Evolutionary conservation across 1,140 invertebrate genomes (phyloP).

Genomic region (Diachasmimorpha longicaudata): DNA sequence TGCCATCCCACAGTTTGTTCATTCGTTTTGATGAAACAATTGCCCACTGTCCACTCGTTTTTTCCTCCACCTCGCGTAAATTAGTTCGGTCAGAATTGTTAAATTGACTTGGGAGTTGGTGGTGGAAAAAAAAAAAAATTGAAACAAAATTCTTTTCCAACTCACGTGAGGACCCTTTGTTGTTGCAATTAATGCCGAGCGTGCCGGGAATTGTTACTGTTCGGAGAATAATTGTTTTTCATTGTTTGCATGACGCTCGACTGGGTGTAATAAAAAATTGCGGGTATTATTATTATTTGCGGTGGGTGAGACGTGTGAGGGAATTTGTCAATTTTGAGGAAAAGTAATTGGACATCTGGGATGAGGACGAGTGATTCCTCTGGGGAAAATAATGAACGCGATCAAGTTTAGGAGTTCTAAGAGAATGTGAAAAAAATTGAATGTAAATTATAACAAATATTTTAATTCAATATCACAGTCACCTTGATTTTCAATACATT

Average conservation of each 20-base stretch:
- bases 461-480: too few species aligned
- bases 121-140: neutral
- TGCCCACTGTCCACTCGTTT: neutral
- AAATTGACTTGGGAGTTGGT: neutral
- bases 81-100: neutral
- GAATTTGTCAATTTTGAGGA: too few species aligned
- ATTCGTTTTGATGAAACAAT: neutral
- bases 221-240: constrained; percentile 3
- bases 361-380: too few species aligned
- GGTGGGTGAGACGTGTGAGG: neutral
- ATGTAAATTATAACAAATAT: too few species aligned
- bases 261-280: neutral
- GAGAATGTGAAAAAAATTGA: too few species aligned
- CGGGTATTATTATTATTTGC: neutral
- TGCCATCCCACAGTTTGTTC: neutral
- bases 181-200: neutral
- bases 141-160: constrained; percentile 9
- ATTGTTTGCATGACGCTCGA: neutral
- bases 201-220: neutral
- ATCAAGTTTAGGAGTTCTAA: too few species aligned
- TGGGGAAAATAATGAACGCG: too few species aligned
- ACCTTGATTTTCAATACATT: too few species aligned
- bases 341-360: too few species aligned
- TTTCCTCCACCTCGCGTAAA: neutral
- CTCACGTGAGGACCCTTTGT: neutral